A percentile compares a stretch with the other conserved stretches of the same genome.
phyloP scores from a whole-genome alignment of 2,113 vertebrate species.

The Podarcis muralis region DNA sequence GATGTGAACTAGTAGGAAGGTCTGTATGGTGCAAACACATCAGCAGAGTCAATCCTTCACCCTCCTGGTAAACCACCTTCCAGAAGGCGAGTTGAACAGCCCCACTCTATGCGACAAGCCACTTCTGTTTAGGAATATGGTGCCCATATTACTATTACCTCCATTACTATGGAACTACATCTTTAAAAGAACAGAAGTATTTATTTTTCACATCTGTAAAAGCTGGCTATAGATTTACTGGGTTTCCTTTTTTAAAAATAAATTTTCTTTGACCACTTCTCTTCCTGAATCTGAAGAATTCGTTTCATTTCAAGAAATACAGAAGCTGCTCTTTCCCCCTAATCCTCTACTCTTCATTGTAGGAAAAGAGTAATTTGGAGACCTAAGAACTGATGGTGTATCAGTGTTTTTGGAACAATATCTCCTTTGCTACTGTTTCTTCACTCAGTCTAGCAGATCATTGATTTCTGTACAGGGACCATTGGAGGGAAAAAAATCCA shows the following conservation, averaged over 20 bases:
- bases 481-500: constrained; percentile 43
- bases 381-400: constrained; percentile 29
- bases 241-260: constrained; percentile 37
- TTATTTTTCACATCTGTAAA: constrained; percentile 19
- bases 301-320: constrained; percentile 8
- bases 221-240: constrained; percentile 49
- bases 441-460: constrained; percentile 65
- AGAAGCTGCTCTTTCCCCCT: not conserved
- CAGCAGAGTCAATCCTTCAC: too few species aligned
- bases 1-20: too few species aligned
- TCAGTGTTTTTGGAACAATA: not conserved
- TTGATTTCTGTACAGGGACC: constrained; percentile 63
- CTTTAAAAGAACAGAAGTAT: constrained; percentile 25
- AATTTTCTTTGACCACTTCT: constrained; percentile 58
- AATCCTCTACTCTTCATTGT: constrained; percentile 14
- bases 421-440: constrained; percentile 49
- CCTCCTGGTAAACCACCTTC: too few species aligned
- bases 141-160: too few species aligned
- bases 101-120: too few species aligned
- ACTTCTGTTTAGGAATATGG: not conserved
- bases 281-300: constrained; percentile 42
- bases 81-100: too few species aligned
- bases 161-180: constrained; percentile 1
- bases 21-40: too few species aligned
- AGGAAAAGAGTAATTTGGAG: constrained; percentile 38